Percentiles rank a stretch among this genome's conserved stretches.
These are phyloP conservation scores for Diacarnus erythraeanus DNA, from an alignment of 37 sponge, comb jelly and placozoan genomes.

Conservation along the genomic window DNA sequence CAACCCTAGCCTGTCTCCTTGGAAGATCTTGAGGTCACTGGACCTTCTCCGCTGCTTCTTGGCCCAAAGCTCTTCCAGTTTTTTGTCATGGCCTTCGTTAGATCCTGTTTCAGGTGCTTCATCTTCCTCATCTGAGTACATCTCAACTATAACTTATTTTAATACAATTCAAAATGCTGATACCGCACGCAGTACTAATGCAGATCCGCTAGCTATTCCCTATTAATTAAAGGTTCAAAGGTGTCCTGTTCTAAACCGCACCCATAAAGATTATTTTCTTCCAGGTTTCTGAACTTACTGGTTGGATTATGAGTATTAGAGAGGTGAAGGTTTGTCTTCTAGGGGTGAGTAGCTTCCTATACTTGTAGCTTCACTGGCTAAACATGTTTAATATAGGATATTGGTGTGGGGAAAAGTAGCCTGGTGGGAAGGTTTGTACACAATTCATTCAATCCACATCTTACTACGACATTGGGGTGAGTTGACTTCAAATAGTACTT, in stretches of 20 bases:
- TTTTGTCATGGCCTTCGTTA: constrained; percentile 15
- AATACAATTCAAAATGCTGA: no score
- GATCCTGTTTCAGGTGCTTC: background rate
- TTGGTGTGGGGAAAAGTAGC: constrained; percentile 89
- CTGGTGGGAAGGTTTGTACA: constrained; percentile 82
- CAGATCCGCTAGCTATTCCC: no score
- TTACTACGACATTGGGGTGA: constrained; percentile 83
- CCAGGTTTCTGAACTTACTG: no score
- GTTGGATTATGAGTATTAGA: constrained; percentile 55
- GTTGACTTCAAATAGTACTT: background rate
- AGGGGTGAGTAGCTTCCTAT: constrained; percentile 68
- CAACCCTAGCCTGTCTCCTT: constrained; percentile 50
- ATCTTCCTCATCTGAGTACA: constrained; percentile 15
- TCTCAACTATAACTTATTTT: background rate
- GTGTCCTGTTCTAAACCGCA: no score
- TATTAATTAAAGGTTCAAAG: no score
- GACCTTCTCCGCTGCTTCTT: constrained; percentile 46
- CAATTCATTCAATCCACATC: constrained; percentile 66
- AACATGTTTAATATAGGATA: constrained; percentile 51
- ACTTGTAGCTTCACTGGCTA: background rate
- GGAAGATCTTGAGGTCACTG: constrained; percentile 33
- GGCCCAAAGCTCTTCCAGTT: constrained; percentile 37
- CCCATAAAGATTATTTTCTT: no score
- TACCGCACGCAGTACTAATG: no score
- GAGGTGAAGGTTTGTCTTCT: constrained; percentile 87